phyloP scores from a whole-genome alignment of 2,888 invertebrate genomes.

The Neoaliturus tenellus region DNA sequence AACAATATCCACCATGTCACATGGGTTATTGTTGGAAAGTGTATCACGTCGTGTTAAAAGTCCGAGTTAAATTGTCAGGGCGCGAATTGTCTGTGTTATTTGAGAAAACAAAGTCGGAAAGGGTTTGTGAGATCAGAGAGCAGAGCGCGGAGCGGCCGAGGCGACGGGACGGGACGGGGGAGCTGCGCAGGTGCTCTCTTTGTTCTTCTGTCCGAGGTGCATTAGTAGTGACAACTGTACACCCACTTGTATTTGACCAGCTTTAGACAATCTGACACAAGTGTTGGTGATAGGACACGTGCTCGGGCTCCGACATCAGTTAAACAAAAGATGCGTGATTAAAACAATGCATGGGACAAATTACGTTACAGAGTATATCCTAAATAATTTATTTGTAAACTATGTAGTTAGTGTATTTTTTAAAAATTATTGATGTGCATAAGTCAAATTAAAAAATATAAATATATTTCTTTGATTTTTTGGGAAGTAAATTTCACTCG shows the following conservation, averaged over 20 bases:
- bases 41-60: neutral
- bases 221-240: neutral
- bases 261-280: neutral
- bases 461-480: too few relatives aligned
- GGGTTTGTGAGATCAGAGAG: neutral
- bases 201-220: neutral
- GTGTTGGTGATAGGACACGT: neutral
- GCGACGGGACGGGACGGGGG: neutral
- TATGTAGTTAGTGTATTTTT: too few relatives aligned
- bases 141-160: neutral
- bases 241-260: neutral
- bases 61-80: neutral
- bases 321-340: too few relatives aligned
- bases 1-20: too few relatives aligned
- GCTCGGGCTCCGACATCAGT: too few relatives aligned
- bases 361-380: too few relatives aligned
- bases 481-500: too few relatives aligned
- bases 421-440: too few relatives aligned
- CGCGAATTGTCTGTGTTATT: neutral
- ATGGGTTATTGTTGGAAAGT: too few relatives aligned
- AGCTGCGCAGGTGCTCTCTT: neutral
- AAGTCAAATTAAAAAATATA: too few relatives aligned
- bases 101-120: neutral
- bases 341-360: too few relatives aligned
- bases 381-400: too few relatives aligned